Evolutionary conservation across 2,113 vertebrate species (phyloP).

Genomic region (Chascanopsetta lugubris): DNA sequence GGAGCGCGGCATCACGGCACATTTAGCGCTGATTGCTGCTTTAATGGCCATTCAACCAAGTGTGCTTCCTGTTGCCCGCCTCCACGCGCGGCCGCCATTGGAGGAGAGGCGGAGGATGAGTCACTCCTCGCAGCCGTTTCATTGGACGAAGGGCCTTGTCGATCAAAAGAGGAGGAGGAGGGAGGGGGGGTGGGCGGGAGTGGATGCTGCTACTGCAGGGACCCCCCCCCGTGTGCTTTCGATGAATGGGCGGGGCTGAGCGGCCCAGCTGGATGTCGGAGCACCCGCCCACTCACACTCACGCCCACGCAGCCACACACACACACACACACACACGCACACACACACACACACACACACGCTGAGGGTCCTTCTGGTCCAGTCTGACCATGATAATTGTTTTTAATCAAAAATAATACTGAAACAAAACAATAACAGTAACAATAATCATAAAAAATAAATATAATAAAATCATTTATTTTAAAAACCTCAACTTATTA

Average conservation of each 20-base stretch:
- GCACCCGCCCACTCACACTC: neutral
- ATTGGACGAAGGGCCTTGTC: slow-evolving; percentile 78
- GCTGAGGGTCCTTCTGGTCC: neutral
- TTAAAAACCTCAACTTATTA: too few relatives aligned
- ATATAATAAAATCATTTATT: too few relatives aligned
- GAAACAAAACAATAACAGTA: too few relatives aligned
- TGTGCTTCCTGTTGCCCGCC: slow-evolving; percentile 80
- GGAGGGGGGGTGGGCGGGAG: too few relatives aligned
- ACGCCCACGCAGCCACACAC: slow-evolving; percentile 7
- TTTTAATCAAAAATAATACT: too few relatives aligned
- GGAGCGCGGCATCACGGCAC: slow-evolving; percentile 62
- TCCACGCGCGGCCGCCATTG: slow-evolving; percentile 73
- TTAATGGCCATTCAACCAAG: slow-evolving; percentile 82
- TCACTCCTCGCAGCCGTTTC: slow-evolving; percentile 47
- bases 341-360: slow-evolving; percentile 9
- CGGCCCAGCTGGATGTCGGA: slow-evolving; percentile 64
- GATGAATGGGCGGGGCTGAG: slow-evolving; percentile 65
- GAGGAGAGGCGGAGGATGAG: slow-evolving; percentile 65
- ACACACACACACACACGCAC: neutral
- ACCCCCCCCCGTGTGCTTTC: slow-evolving; percentile 35
- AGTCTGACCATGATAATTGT: neutral
- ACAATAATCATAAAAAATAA: too few relatives aligned
- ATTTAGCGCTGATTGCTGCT: slow-evolving; percentile 68
- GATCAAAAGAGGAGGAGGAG: slow-evolving; percentile 14
- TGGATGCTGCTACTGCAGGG: too few relatives aligned